Percentiles rank a stretch among this genome's conserved stretches.
Evolutionary conservation across 2,113 vertebrate genomes (phyloP).

Genomic region (Zosterops lateralis): DNA sequence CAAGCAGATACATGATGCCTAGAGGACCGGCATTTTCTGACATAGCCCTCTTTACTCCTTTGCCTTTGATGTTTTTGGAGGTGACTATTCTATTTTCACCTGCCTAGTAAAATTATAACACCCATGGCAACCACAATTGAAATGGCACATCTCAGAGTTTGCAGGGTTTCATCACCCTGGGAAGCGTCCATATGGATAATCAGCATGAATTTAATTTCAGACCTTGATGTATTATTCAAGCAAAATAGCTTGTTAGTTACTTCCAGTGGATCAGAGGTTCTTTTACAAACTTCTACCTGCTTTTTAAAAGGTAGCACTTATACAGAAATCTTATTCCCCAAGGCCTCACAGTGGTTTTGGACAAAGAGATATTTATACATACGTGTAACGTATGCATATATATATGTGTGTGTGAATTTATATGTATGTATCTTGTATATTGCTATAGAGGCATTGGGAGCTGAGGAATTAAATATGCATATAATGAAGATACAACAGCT

Average conservation of each 20-base stretch:
- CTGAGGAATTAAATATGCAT: neutral
- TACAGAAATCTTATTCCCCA: neutral
- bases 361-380: neutral
- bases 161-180: neutral
- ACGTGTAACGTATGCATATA: neutral
- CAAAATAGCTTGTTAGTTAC: neutral
- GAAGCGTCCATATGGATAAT: neutral
- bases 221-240: neutral
- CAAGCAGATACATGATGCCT: neutral
- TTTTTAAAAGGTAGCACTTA: neutral
- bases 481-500: neutral
- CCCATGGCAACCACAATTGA: neutral
- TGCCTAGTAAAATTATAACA: neutral
- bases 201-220: neutral
- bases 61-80: neutral
- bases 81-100: neutral
- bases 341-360: neutral
- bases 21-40: neutral
- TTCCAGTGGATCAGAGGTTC: neutral
- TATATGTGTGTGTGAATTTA: neutral
- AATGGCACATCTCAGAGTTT: neutral
- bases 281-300: neutral
- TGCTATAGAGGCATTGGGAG: neutral
- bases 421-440: neutral
- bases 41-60: neutral